Base-by-base conservation (phyloP, 2,113 vertebrate genomes). In the Quiscalus mexicanus region DNA sequence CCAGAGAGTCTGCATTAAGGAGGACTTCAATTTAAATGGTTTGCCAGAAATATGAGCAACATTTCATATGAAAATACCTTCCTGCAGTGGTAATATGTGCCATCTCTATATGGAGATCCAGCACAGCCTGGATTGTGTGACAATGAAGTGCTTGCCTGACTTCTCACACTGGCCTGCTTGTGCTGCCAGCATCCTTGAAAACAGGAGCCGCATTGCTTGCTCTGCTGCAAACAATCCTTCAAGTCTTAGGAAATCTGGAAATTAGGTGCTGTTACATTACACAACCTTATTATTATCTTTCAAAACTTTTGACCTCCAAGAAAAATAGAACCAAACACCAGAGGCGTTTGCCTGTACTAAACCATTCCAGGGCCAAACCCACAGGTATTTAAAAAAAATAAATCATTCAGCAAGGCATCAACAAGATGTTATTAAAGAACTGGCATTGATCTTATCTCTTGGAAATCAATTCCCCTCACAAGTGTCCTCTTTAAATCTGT, bases 181-280 rank as follows among this genome's bases (percentile, higher is more conserved):
- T 81, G 35, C 79, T 92, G 63, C 59, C 63, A 90, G 56, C 45
- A 75, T 23, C 41, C 81, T 87, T 89, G 70, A 65, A 89, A 79
- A 62, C 27, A 81, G 84, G 60, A 90, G 53, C 39, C 37, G 31
- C 42, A 17, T 23, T 68, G 9, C 65, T 73, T 44, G 45, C 44
- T 71, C 84, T 22, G 44, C 53, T 71, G 49, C 53, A 68, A 68
- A 41, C 25, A 10, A 42, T 53, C 37, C 63, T 22, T 56, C n/a
- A 62, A 6, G 10, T 59, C 33, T 52, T 31, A 50, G 60, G 47
- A 84, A 68, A 84, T 35, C 24, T 49, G 67, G 21, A 52, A 5
- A 2, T 52, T 37, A 25, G 4, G 50, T 92, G 68, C 35, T 47
- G 19, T 37, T 59, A 25, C 17, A 21, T 47, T 59, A 35, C 64